Evolutionary conservation across 1,140 invertebrate species (phyloP).

Genomic region (Scaptomyza hsui): DNA sequence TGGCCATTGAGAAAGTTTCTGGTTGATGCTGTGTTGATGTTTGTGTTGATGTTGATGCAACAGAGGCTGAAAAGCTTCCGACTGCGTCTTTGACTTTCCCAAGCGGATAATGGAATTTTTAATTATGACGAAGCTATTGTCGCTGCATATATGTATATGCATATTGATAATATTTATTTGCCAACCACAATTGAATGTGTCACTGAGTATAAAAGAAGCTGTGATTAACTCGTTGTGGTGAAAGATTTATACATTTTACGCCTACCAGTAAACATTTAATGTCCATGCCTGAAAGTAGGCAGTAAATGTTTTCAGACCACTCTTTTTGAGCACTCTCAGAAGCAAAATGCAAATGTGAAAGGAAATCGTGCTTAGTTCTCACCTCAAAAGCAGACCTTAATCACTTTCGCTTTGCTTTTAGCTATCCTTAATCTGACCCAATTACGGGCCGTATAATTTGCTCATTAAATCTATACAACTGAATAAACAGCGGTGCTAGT

Average conservation of each 20-base stretch:
- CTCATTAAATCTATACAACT: constrained; percentile 29
- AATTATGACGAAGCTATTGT: constrained; percentile 16
- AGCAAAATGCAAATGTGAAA: not conserved
- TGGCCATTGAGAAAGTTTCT: constrained; percentile 34
- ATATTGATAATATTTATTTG: not conserved
- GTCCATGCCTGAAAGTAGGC: no score
- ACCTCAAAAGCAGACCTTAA: not conserved
- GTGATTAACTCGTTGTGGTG: no score
- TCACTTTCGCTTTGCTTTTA: not conserved
- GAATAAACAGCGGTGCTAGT: constrained; percentile 15
- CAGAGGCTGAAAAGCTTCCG: constrained; percentile 7
- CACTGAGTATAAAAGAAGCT: not conserved
- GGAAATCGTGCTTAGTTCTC: not conserved
- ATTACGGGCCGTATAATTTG: constrained; percentile 26
- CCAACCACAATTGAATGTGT: not conserved
- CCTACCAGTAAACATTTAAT: no score
- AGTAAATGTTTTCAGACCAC: not conserved
- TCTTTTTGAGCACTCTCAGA: no score
- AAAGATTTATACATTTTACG: no score
- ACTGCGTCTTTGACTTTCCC: constrained; percentile 19
- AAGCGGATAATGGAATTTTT: constrained; percentile 23
- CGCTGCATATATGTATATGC: not conserved
- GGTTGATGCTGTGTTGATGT: not conserved
- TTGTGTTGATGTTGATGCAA: constrained; percentile 25
- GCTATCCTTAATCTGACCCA: not conserved